A percentile compares a stretch with the other conserved stretches of the same genome.
phyloP scores from a whole-genome alignment of 1,140 invertebrate genomes.

The Sinonovacula constricta region DNA sequence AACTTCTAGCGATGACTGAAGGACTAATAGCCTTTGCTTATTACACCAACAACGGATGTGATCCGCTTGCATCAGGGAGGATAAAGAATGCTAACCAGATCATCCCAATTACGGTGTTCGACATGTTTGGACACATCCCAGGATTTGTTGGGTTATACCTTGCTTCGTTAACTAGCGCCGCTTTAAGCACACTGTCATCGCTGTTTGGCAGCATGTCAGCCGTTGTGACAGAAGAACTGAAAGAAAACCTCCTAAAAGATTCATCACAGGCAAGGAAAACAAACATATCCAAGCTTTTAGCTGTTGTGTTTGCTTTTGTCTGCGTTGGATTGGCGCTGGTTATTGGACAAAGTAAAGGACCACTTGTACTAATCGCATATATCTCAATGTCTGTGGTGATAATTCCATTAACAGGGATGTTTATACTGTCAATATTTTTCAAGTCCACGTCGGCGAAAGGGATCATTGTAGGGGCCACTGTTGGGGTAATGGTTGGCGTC shows the following conservation, averaged over 20 bases:
- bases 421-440: constrained; percentile 39
- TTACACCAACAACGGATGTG: constrained; percentile 28
- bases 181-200: constrained; percentile 34
- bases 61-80: constrained; percentile 29
- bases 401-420: constrained; percentile 7
- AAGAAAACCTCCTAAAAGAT: neutral
- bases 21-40: constrained; percentile 35
- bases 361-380: constrained; percentile 7
- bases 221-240: constrained; percentile 9
- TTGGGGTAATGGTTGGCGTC: neutral
- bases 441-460: constrained; percentile 19
- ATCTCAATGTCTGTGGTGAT: constrained; percentile 8
- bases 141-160: constrained; percentile 30
- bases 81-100: constrained; percentile 42
- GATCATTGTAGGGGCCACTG: neutral
- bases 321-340: neutral
- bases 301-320: neutral
- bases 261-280: neutral
- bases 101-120: constrained; percentile 9
- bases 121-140: constrained; percentile 26
- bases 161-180: constrained; percentile 15
- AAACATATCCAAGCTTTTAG: constrained; percentile 18
- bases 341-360: constrained; percentile 2
- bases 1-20: constrained; percentile 3
- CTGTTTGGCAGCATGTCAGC: constrained; percentile 27